Evolutionary conservation across 2,797 vertebrate genomes (phyloP).

Genomic region (Acrocephalus scirpaceus): DNA sequence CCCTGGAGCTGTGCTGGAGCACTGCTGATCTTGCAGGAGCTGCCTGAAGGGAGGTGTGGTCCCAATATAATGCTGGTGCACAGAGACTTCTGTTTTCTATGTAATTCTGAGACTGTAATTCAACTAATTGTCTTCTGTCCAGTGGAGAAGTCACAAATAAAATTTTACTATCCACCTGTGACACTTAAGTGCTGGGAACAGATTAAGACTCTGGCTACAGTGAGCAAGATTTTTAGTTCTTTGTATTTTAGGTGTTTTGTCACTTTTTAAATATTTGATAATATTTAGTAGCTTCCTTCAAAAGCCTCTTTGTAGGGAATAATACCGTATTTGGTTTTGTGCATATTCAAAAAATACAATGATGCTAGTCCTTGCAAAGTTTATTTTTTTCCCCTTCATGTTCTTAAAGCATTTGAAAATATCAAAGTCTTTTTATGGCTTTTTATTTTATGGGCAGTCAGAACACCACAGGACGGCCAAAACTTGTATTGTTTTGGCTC

Average conservation of each 20-base stretch:
- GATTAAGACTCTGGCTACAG: neutral
- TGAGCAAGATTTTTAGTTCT: neutral
- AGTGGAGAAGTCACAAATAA: neutral
- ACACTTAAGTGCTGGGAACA: neutral
- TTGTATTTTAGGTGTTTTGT: neutral
- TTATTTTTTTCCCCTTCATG: neutral
- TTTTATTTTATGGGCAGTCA: neutral
- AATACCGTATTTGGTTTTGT: neutral
- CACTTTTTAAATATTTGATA: neutral
- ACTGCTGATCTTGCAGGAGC: neutral
- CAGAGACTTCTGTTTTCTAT: neutral
- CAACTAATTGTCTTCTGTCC: neutral
- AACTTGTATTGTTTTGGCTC: neutral
- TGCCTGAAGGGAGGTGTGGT: accelerated
- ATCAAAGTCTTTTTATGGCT: neutral
- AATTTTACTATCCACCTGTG: neutral
- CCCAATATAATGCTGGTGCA: neutral
- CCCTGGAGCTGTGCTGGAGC: neutral
- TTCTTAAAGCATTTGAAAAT: neutral
- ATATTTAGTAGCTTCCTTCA: neutral
- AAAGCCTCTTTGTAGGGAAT: neutral
- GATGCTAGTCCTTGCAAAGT: neutral
- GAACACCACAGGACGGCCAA: neutral
- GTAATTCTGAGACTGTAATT: neutral
- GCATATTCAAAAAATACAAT: neutral